A percentile compares a stretch with the other conserved stretches of the same genome.
Conservation (phyloP, 2,113 vertebrate genomes). For the Stercorarius parasiticus region DNA sequence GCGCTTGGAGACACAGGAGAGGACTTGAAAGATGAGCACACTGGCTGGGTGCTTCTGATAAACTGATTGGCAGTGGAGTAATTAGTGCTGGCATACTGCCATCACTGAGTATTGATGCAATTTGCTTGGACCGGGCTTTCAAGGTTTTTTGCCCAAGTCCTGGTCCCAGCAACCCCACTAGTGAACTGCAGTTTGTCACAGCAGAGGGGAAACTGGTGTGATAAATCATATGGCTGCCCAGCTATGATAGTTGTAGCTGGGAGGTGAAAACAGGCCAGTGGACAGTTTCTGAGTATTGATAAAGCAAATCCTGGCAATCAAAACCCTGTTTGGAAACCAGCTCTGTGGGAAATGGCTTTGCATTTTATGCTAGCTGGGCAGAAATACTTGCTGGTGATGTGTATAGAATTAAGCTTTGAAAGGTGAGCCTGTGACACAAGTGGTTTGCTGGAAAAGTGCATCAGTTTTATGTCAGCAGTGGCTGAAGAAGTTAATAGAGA, state of each 20-base stretch:
- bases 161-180: background rate
- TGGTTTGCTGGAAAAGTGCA: background rate
- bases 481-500: background rate
- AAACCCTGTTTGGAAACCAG: background rate
- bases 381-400: background rate
- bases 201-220: background rate
- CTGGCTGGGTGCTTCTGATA: background rate
- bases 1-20: background rate
- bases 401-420: background rate
- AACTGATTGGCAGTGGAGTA: background rate
- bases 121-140: background rate
- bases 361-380: background rate
- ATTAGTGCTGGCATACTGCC: background rate
- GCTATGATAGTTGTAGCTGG: background rate
- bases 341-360: background rate
- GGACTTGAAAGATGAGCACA: background rate
- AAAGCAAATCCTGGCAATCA: background rate
- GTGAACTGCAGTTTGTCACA: background rate
- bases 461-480: background rate
- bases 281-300: background rate
- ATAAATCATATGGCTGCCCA: background rate
- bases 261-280: background rate
- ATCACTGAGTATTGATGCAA: background rate
- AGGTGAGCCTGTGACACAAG: background rate
- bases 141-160: background rate